phyloP scores from a whole-genome alignment of 2,888 invertebrate species.

The Trisateles emortualis region DNA sequence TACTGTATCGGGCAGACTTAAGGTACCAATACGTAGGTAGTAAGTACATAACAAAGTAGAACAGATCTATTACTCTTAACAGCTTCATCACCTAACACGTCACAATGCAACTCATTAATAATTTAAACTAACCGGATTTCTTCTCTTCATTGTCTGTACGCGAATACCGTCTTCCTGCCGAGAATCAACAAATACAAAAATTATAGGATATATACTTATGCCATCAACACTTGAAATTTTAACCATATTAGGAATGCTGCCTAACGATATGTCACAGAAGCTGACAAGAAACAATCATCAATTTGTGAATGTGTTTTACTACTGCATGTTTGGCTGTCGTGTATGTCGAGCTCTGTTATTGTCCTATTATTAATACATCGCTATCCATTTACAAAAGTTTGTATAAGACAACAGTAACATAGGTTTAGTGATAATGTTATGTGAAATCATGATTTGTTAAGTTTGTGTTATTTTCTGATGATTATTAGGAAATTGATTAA shows the following conservation, averaged over 20 bases:
- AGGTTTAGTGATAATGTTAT: slow-evolving; percentile 18
- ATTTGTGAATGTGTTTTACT: slow-evolving; percentile 79
- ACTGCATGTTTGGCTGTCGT: slow-evolving; percentile 79
- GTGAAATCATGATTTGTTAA: slow-evolving; percentile 23
- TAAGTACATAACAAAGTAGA: slow-evolving; percentile 40
- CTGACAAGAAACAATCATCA: slow-evolving; percentile 68
- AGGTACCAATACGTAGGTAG: slow-evolving; percentile 31
- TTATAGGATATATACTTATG: slow-evolving; percentile 57
- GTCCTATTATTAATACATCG: slow-evolving; percentile 55
- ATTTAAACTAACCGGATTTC: slow-evolving; percentile 50
- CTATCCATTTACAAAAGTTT: slow-evolving; percentile 51
- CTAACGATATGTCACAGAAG: slow-evolving; percentile 77
- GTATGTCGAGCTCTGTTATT: slow-evolving; percentile 73
- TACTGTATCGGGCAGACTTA: slow-evolving; percentile 39
- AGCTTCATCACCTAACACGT: slow-evolving; percentile 57
- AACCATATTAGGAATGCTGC: slow-evolving; percentile 79
- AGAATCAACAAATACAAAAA: slow-evolving; percentile 64
- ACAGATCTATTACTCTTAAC: slow-evolving; percentile 40
- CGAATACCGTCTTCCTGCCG: slow-evolving; percentile 86
- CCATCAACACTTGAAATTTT: slow-evolving; percentile 71
- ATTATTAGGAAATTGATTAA: neutral
- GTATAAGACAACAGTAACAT: slow-evolving; percentile 37
- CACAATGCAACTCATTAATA: slow-evolving; percentile 50
- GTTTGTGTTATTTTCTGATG: slow-evolving; percentile 16
- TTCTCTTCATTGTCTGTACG: slow-evolving; percentile 62